A percentile compares a stretch with the other conserved stretches of the same genome.
These are phyloP conservation scores for Blomia tropicalis DNA, from an alignment of 2,888 invertebrate genomes.

Conservation along the genomic window DNA sequence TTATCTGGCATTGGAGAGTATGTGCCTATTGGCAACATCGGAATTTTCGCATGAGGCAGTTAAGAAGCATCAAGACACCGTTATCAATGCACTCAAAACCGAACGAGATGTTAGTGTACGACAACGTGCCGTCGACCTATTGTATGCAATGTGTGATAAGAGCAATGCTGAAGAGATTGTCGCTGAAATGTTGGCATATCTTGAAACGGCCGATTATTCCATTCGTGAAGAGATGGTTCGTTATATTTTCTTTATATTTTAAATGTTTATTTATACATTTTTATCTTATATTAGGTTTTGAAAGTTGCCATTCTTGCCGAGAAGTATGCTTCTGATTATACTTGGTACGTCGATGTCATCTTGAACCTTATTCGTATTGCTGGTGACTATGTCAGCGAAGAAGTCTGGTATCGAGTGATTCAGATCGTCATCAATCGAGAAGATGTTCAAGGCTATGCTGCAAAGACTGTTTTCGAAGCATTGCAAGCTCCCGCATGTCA, in stretches of 20 bases:
- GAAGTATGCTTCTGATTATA: slow-evolving; percentile 97
- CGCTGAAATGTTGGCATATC: slow-evolving; percentile 94
- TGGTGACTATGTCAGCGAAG: slow-evolving; percentile 98
- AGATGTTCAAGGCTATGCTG: slow-evolving; percentile 98
- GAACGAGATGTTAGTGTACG: slow-evolving; percentile 95
- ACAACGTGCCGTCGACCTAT: slow-evolving; percentile 89
- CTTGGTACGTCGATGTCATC: slow-evolving; percentile 92
- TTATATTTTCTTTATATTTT: neutral
- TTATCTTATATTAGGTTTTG: slow-evolving; percentile 45
- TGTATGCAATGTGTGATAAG: slow-evolving; percentile 99
- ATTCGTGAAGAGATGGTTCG: slow-evolving; percentile 95
- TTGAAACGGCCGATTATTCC: slow-evolving; percentile 98
- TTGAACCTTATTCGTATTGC: slow-evolving; percentile 96
- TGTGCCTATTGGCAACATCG: slow-evolving; percentile 96
- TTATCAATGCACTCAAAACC: slow-evolving; percentile 96
- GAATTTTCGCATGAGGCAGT: slow-evolving; percentile 99
- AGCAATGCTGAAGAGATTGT: slow-evolving; percentile 98
- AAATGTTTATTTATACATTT: slow-evolving; percentile 4
- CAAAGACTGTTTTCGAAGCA: slow-evolving; percentile 98
- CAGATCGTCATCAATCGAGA: slow-evolving; percentile 98
- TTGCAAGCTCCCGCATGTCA: slow-evolving; percentile 97
- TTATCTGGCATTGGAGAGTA: slow-evolving; percentile 92
- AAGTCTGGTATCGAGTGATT: slow-evolving; percentile 94
- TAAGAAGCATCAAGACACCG: slow-evolving; percentile 98
- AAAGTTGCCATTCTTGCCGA: slow-evolving; percentile 98